These are phyloP conservation scores for Kuschelorhynchus macadamiae DNA, from an alignment of 2,888 invertebrate species.

Conservation along the genomic window DNA sequence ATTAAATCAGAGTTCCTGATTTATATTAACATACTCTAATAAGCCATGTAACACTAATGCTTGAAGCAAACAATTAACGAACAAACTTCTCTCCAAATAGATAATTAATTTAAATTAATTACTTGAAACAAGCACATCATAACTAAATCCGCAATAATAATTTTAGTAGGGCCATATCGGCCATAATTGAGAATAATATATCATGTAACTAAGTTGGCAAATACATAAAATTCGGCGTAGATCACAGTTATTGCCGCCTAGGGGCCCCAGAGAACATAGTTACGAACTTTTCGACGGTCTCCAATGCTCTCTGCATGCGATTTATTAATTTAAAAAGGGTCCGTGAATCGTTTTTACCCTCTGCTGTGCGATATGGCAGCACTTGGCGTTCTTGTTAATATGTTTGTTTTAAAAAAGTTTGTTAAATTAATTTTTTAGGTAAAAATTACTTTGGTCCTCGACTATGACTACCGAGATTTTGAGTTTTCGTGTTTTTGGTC, in stretches of 20 bases:
- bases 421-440: neutral
- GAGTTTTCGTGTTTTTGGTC: too few species aligned
- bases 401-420: constrained; percentile 5
- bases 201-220: constrained; percentile 59
- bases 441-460: neutral
- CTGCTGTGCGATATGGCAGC: constrained; percentile 24
- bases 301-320: constrained; percentile 51
- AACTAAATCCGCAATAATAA: constrained; percentile 20
- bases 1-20: too few species aligned
- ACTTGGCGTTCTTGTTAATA: constrained; percentile 21
- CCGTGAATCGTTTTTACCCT: constrained; percentile 37
- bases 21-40: too few species aligned
- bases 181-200: constrained; percentile 58
- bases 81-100: constrained; percentile 16
- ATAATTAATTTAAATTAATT: constrained; percentile 35
- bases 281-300: constrained; percentile 41
- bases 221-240: constrained; percentile 64
- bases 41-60: constrained; percentile 14
- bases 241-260: constrained; percentile 63
- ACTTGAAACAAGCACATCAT: constrained; percentile 26
- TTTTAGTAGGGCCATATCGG: constrained; percentile 50
- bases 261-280: constrained; percentile 55
- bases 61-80: constrained; percentile 29
- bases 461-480: too few species aligned
- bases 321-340: constrained; percentile 56